Conservation (phyloP, 1,140 invertebrate species). For the Drosophila rufa region DNA sequence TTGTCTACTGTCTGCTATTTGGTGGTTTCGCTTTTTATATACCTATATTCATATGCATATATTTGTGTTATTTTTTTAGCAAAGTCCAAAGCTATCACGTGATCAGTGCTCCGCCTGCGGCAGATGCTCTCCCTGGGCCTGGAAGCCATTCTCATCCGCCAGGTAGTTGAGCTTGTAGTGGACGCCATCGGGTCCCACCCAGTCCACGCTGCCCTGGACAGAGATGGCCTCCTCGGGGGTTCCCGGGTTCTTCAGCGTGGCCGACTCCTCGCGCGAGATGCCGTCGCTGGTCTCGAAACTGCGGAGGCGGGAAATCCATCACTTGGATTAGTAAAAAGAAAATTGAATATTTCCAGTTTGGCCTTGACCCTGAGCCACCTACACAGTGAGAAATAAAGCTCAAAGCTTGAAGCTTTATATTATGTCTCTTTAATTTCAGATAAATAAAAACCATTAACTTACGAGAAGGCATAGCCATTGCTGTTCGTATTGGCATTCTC, state of each 20-base stretch:
- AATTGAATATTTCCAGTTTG: not conserved
- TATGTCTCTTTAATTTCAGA: not conserved
- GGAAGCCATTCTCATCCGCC: constrained; percentile 91
- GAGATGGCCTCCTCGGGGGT: constrained; percentile 85
- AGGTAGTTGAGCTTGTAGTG: constrained; percentile 88
- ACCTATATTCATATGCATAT: not conserved
- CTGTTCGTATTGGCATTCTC: constrained; percentile 83
- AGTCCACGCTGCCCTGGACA: constrained; percentile 89
- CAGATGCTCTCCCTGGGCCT: constrained; percentile 87
- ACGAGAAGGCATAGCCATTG: constrained; percentile 85
- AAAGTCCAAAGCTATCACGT: constrained; percentile 52
- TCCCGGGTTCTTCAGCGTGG: constrained; percentile 86
- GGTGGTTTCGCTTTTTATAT: constrained; percentile 32
- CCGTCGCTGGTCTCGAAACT: constrained; percentile 90
- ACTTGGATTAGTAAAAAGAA: not conserved
- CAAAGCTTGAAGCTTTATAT: not conserved
- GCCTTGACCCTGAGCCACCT: constrained; percentile 17
- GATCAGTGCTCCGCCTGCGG: constrained; percentile 85
- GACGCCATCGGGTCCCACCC: constrained; percentile 88
- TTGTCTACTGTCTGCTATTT: constrained; percentile 39
- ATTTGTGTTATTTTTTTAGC: constrained; percentile 7
- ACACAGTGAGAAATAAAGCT: not conserved
- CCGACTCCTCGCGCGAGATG: constrained; percentile 88
- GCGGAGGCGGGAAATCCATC: not conserved
- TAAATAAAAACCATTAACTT: constrained; percentile 59